These are phyloP conservation scores for Callimorpha dominula DNA, from an alignment of 2,888 invertebrate genomes.

Conservation along the genomic window DNA sequence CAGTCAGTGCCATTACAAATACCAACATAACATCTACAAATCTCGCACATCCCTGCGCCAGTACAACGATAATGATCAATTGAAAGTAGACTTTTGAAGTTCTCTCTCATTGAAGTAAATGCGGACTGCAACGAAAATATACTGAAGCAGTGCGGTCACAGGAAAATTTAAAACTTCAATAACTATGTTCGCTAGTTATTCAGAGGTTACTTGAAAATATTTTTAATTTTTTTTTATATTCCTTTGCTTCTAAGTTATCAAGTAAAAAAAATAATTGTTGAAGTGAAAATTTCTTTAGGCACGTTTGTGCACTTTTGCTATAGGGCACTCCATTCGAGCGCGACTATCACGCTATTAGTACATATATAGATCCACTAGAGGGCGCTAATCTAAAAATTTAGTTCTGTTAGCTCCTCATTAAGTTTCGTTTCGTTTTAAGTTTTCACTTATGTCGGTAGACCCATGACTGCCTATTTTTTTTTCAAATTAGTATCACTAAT, in stretches of 20 bases:
- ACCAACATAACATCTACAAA: neutral
- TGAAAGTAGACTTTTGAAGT: slow-evolving; percentile 42
- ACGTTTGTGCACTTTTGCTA: no score
- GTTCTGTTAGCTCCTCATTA: no score
- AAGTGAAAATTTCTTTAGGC: no score
- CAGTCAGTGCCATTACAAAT: no score
- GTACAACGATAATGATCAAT: slow-evolving; percentile 24
- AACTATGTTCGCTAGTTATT: slow-evolving; percentile 27
- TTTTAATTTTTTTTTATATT: neutral
- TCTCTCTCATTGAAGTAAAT: slow-evolving; percentile 21
- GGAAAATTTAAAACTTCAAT: slow-evolving; percentile 32
- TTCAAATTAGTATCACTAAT: neutral
- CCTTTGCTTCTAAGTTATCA: neutral
- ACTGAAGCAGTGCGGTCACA: slow-evolving; percentile 22
- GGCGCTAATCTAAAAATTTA: no score
- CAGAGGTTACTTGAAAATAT: slow-evolving; percentile 18
- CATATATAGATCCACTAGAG: no score
- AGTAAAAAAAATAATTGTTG: slow-evolving; percentile 1
- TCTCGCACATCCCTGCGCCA: neutral
- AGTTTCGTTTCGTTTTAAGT: no score
- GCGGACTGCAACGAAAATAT: slow-evolving; percentile 28
- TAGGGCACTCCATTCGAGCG: no score
- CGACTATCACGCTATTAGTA: no score
- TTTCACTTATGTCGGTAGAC: no score
- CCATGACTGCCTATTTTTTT: no score